phyloP scores from a whole-genome alignment of 2,113 vertebrate species.

The Porphyrio hochstetteri region DNA sequence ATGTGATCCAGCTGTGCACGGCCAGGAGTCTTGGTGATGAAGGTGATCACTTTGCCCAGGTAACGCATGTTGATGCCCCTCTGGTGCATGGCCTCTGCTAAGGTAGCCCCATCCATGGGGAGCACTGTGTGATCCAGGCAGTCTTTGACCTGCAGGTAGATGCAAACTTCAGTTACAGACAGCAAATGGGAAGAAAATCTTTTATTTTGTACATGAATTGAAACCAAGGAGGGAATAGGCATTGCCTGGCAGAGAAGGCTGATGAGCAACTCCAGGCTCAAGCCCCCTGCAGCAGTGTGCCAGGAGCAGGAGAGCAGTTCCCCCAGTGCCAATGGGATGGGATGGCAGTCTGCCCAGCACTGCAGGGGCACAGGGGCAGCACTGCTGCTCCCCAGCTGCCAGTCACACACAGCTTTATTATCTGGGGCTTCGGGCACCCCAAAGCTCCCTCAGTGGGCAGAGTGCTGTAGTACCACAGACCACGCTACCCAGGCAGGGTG shows the following conservation, averaged over 20 bases:
- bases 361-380: background rate
- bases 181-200: background rate
- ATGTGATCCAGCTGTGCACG: slow-evolving; percentile 90
- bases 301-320: background rate
- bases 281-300: background rate
- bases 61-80: slow-evolving; percentile 96
- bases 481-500: too few species aligned
- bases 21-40: slow-evolving; percentile 86
- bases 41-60: slow-evolving; percentile 88
- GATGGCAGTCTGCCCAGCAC: accelerated
- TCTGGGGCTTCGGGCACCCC: background rate
- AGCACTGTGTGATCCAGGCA: slow-evolving; percentile 92
- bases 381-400: background rate
- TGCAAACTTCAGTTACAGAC: background rate
- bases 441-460: background rate
- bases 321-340: background rate
- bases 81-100: slow-evolving; percentile 94
- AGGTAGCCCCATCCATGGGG: slow-evolving; percentile 92
- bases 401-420: background rate
- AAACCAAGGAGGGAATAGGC: background rate
- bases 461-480: background rate
- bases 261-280: background rate
- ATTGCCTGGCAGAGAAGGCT: background rate
- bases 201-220: background rate
- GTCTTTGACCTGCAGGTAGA: slow-evolving; percentile 88